phyloP scores from a whole-genome alignment of 2,888 invertebrate species.

The Hypolimnas misippus region DNA sequence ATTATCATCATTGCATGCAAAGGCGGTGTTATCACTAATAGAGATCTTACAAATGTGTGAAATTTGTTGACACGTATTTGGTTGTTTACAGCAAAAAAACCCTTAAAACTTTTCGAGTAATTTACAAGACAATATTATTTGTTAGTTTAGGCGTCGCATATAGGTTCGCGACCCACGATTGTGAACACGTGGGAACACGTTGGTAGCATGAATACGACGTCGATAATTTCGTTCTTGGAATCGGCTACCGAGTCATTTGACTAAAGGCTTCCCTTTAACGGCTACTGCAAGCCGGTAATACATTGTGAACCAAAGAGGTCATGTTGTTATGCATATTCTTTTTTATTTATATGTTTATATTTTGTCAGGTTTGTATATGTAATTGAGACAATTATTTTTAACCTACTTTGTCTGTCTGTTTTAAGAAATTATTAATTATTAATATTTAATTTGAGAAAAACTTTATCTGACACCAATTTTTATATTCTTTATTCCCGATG shows the following conservation, averaged over 20 bases:
- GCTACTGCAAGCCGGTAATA: slow-evolving; percentile 10
- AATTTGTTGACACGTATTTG: no score
- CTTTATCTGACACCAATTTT: no score
- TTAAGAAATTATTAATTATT: no score
- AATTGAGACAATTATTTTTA: not conserved
- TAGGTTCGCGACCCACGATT: slow-evolving; percentile 52
- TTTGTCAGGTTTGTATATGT: no score
- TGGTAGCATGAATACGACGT: slow-evolving; percentile 36
- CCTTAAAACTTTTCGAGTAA: not conserved
- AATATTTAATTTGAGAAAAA: no score
- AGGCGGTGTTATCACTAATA: not conserved
- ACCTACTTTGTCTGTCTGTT: no score
- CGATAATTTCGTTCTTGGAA: slow-evolving; percentile 41
- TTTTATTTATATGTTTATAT: not conserved
- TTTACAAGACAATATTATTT: slow-evolving; percentile 2
- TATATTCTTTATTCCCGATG: no score
- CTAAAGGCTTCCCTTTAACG: slow-evolving; percentile 18
- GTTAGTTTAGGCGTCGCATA: slow-evolving; percentile 8
- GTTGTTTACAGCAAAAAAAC: not conserved
- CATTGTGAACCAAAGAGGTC: not conserved
- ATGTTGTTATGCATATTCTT: slow-evolving; percentile 1
- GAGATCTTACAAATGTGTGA: not conserved
- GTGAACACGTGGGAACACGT: slow-evolving; percentile 48
- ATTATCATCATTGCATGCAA: not conserved
- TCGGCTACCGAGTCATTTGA: slow-evolving; percentile 31